Evolutionary conservation across 1,140 invertebrate species (phyloP).

Genomic region (Bactericera cockerelli): DNA sequence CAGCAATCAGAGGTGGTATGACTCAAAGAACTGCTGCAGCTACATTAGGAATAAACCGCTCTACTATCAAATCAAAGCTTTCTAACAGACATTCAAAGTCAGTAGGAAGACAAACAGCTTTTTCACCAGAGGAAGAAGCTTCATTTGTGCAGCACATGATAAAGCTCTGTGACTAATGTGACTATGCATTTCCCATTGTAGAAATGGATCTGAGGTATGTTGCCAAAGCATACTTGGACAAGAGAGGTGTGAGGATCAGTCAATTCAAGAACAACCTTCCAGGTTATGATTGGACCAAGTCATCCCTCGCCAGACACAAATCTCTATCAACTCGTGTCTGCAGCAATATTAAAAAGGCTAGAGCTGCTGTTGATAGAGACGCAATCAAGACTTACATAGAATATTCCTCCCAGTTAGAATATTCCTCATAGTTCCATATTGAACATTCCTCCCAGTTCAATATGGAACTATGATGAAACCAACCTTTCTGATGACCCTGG

Average conservation of each 20-base stretch:
- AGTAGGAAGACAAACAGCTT: conserved; percentile 11
- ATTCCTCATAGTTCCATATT: no score
- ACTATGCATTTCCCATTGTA: conserved; percentile 10
- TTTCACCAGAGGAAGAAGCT: conserved; percentile 9
- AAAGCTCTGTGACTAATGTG: conserved; percentile 8
- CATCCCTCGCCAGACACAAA: conserved; percentile 23
- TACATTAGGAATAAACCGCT: conserved; percentile 10
- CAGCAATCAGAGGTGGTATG: conserved; percentile 10
- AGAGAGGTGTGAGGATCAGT: conserved; percentile 13
- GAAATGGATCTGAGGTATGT: neutral
- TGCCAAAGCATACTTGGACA: conserved; percentile 21
- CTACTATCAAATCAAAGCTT: conserved; percentile 12
- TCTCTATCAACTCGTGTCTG: conserved; percentile 19
- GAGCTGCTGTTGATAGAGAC: conserved; percentile 18
- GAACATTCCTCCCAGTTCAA: conserved; percentile 26
- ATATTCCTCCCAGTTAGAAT: no score
- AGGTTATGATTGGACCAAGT: conserved; percentile 23
- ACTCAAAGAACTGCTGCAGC: conserved; percentile 11
- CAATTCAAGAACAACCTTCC: conserved; percentile 25
- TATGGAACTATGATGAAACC: conserved; percentile 33
- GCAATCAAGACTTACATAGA: conserved; percentile 23
- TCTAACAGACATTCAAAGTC: neutral
- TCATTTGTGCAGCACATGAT: conserved; percentile 10
- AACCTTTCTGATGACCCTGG: no score
- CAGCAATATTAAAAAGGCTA: conserved; percentile 25